Base-by-base conservation (phyloP, 2,113 vertebrate genomes). In the Pithys albifrons region DNA sequence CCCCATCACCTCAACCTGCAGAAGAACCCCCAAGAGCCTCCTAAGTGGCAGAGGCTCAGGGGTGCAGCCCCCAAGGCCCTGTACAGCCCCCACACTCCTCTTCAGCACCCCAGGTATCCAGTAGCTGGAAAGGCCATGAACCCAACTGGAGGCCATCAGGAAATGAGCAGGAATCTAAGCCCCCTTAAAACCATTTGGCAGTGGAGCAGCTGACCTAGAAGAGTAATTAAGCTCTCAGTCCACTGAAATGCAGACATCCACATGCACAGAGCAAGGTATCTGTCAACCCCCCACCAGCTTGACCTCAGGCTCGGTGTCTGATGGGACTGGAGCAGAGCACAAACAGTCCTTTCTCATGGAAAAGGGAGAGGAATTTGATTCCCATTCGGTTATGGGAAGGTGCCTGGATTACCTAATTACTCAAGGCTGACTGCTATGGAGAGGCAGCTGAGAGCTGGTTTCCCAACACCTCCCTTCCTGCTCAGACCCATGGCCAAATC, bases 81-180 rank as follows among this genome's bases (percentile, higher is more conserved):
- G 0, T 12, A 20, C 31, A 66, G 66, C 25, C 58, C 46, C 6
- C 2, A 0, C 0, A 0, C 11, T 43, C 12, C 49, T 70, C 39
- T 59, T 55, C 71, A 49, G 59, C 79, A 58, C 33, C 24, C 41
- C 4, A 3, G 76, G n/a, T 62, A 76, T 29, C 66, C 81, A 82
- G 81, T 58, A 87, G 69, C 48, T 59, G 35, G 23, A 0, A 24
- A 89, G 86, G 73, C 91, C 83, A 93, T 0, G 0, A 91, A 92
- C 51, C 18, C 2, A 0, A 92, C 39, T 49, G 18, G 85, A 69
- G 66, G 66, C 89, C 88, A n/a, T 37, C 88, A 93, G 82, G 85
- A 91, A 94, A 85, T n/a, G 75, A 93, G 55, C 7, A 55, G 79
- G 95, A 93, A 91, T 72, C 83, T 93, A 79, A 92, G 51, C 37